phyloP scores from a whole-genome alignment of 2,113 vertebrate genomes.

The Ceuthmochares aereus region DNA sequence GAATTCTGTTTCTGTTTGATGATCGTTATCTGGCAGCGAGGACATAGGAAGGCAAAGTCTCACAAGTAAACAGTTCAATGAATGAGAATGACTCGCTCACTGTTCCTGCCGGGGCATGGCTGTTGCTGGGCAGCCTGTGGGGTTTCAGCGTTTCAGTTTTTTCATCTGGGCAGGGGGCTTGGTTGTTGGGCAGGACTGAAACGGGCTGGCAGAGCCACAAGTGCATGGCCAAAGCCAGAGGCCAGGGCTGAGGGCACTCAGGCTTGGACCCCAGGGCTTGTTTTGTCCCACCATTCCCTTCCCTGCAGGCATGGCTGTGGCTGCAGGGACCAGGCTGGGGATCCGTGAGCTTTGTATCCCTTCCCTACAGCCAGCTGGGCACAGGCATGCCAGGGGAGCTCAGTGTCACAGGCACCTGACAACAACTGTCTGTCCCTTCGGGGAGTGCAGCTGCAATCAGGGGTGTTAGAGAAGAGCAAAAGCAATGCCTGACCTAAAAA shows the following conservation, averaged over 20 bases:
- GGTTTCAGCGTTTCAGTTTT: neutral
- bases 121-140: neutral
- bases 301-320: neutral
- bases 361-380: neutral
- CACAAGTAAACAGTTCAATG: neutral
- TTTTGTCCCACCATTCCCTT: neutral
- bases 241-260: neutral
- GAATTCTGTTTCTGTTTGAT: neutral
- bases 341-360: neutral
- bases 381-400: accelerated
- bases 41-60: neutral
- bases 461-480: neutral
- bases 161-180: neutral
- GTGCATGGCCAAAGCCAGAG: neutral
- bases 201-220: neutral
- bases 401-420: neutral
- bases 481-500: accelerated
- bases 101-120: neutral
- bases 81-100: neutral
- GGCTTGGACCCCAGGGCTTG: neutral
- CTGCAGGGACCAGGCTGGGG: neutral
- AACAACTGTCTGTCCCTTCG: accelerated
- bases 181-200: neutral
- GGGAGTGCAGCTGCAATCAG: neutral
- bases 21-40: neutral